Evolutionary conservation across 53 echinoderm and acorn worm species (phyloP).

Genomic region (Echinometra lucunter): DNA sequence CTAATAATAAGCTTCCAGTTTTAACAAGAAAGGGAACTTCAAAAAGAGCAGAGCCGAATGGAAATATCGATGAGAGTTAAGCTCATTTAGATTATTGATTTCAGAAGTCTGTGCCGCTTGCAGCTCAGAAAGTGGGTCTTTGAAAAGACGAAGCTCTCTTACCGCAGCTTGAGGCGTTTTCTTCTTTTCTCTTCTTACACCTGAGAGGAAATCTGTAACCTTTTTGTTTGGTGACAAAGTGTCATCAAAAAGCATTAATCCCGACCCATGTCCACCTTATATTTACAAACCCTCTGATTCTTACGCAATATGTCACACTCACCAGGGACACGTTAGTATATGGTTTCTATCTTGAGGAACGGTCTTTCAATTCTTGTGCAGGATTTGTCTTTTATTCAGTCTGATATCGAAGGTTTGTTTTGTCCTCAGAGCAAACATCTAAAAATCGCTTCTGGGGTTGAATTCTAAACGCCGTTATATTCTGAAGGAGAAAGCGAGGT

Average conservation of each 20-base stretch:
- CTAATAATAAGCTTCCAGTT: neutral
- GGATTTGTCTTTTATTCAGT: constrained; percentile 46
- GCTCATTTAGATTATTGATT: constrained; percentile 41
- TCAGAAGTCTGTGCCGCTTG: neutral
- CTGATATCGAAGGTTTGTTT: constrained; percentile 51
- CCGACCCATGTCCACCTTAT: constrained; percentile 53
- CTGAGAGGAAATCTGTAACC: neutral
- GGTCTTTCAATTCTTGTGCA: constrained; percentile 14
- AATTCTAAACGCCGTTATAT: neutral
- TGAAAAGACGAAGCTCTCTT: neutral
- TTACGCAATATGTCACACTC: constrained; percentile 25
- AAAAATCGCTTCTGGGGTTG: constrained; percentile 3
- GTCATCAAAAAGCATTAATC: constrained; percentile 43
- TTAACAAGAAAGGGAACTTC: neutral
- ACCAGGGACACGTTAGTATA: neutral
- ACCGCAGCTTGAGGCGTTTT: neutral
- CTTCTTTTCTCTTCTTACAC: neutral
- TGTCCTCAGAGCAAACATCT: constrained; percentile 20
- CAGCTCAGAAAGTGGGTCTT: neutral
- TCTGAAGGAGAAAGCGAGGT: neutral
- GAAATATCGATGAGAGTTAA: constrained; percentile 26
- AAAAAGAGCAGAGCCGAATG: neutral
- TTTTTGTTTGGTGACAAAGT: constrained; percentile 2
- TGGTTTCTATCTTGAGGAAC: neutral
- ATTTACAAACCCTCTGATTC: neutral